Evolutionary conservation across 2,113 vertebrate species (phyloP).

Genomic region (Seriola aureovittata): DNA sequence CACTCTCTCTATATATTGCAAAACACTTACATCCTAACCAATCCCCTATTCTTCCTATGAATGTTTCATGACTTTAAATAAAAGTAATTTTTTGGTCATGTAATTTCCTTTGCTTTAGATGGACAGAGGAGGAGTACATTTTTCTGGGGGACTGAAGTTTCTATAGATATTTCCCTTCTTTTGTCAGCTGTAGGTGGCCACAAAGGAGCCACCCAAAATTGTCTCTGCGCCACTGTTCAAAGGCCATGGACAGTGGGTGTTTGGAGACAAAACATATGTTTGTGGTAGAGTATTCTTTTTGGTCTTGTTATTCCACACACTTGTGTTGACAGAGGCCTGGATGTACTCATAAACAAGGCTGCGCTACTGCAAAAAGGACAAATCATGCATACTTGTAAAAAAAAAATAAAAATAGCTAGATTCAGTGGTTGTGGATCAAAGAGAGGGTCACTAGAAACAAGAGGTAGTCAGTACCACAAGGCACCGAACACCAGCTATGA

Average conservation of each 20-base stretch:
- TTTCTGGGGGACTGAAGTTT: not conserved
- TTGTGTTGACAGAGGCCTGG: not conserved
- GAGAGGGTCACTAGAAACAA: not conserved
- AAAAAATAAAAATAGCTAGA: not conserved
- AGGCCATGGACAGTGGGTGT: not conserved
- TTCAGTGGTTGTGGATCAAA: not conserved
- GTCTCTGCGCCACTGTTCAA: not conserved
- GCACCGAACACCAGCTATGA: not conserved
- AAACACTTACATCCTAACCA: slow-evolving; percentile 35
- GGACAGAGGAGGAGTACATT: not conserved
- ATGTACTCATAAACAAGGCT: not conserved
- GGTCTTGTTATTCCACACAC: not conserved
- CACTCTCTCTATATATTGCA: slow-evolving; percentile 18
- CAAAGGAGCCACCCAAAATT: not conserved
- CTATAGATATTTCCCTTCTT: not conserved
- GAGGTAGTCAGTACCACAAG: not conserved
- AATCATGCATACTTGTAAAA: not conserved
- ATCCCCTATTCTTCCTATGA: not conserved
- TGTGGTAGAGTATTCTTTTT: not conserved
- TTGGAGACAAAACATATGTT: slow-evolving; percentile 25
- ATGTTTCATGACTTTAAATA: not conserved
- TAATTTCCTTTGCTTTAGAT: not conserved
- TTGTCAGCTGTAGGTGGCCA: not conserved
- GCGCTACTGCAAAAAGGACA: not conserved
- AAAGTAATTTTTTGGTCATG: not conserved